These are phyloP conservation scores for Aphidius gifuensis DNA, from an alignment of 1,140 invertebrate genomes.

Conservation along the genomic window DNA sequence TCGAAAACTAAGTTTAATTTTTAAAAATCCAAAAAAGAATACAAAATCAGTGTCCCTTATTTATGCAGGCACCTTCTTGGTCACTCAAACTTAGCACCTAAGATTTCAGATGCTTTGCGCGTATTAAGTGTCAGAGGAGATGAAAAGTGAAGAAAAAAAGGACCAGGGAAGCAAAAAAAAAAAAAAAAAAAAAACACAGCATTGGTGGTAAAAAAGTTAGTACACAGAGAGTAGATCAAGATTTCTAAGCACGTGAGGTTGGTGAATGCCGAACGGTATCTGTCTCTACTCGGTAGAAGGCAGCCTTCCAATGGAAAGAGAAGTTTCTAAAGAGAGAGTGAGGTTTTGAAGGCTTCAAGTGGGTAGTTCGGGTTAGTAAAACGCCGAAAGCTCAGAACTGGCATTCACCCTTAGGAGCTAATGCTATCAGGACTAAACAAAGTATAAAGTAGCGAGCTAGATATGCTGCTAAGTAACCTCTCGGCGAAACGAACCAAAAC, in stretches of 20 bases:
- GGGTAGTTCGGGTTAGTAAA: slow-evolving; percentile 2
- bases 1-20: too few species aligned
- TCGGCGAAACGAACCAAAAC: slow-evolving; percentile 7
- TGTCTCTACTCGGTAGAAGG: slow-evolving; percentile 10
- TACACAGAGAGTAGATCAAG: slow-evolving; percentile 24
- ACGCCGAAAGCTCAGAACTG: slow-evolving; percentile 36
- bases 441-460: slow-evolving; percentile 49
- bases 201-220: slow-evolving; percentile 7
- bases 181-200: slow-evolving; percentile 2
- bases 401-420: slow-evolving; percentile 49
- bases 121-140: slow-evolving; percentile 6
- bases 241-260: slow-evolving; percentile 20
- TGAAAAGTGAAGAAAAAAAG: slow-evolving; percentile 28
- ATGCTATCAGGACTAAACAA: slow-evolving; percentile 52
- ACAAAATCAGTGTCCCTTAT: background rate
- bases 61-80: background rate
- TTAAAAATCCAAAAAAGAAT: background rate
- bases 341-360: background rate
- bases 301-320: slow-evolving; percentile 1
- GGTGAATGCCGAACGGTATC: background rate
- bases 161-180: background rate
- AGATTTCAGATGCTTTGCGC: slow-evolving; percentile 5
- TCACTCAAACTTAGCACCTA: background rate
- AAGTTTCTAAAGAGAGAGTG: background rate
- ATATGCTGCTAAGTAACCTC: slow-evolving; percentile 10